phyloP scores from a whole-genome alignment of 92 coral and sea anemone genomes.

The Metridium senile region DNA sequence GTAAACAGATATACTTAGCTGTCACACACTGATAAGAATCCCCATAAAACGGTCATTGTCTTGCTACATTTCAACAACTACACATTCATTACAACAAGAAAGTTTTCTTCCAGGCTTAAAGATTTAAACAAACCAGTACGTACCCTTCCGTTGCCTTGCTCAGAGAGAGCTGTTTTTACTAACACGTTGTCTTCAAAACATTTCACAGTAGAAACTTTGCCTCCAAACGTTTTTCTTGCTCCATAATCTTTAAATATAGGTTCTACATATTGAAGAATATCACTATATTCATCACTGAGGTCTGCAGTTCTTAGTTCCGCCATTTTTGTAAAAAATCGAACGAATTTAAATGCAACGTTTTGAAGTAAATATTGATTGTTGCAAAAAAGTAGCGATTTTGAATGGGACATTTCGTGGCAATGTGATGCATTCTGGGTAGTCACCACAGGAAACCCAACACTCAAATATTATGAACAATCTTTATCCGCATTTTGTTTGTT shows the following conservation, averaged over 20 bases:
- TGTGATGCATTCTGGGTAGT: conserved; percentile 18
- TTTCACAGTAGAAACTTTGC: conserved; percentile 86
- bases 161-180: conserved; percentile 79
- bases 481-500: no score
- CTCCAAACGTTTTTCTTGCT: conserved; percentile 76
- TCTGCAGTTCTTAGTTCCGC: conserved; percentile 83
- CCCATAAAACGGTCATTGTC: no score
- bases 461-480: no score
- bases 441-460: conserved; percentile 19
- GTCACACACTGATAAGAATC: no score
- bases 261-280: conserved; percentile 84
- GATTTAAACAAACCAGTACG: no score
- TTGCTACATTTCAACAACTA: no score
- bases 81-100: not conserved
- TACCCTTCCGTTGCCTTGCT: conserved; percentile 69
- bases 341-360: not conserved
- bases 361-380: not conserved
- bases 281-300: conserved; percentile 89
- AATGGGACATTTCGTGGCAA: not conserved
- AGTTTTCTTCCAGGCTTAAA: no score
- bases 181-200: conserved; percentile 93
- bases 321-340: conserved; percentile 30
- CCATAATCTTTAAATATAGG: conserved; percentile 89
- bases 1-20: no score
- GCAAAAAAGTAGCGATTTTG: not conserved